Evolutionary conservation across 2,888 invertebrate species (phyloP).

Genomic region (Synanthedon myopaeformis): DNA sequence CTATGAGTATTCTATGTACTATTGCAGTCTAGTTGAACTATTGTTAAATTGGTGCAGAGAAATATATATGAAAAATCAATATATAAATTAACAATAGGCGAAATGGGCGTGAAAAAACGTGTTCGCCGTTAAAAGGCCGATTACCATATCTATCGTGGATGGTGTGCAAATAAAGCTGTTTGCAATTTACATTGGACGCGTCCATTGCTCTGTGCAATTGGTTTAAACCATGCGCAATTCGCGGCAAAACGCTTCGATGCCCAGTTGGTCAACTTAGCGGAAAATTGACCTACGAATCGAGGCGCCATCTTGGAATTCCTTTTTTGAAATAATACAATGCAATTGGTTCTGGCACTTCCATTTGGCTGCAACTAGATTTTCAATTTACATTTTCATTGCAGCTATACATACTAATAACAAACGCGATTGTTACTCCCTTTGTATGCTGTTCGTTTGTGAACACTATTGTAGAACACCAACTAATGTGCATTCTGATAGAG

Average conservation of each 20-base stretch:
- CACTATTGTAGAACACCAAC: no score
- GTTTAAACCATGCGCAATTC: conserved; percentile 2
- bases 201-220: conserved; percentile 4
- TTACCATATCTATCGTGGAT: conserved; percentile 1
- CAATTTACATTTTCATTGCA: no score
- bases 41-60: no score
- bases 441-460: no score
- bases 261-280: conserved; percentile 2
- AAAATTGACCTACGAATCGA: conserved; percentile 6
- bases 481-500: no score
- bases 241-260: conserved; percentile 1
- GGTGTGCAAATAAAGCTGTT: conserved; percentile 6
- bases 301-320: conserved; percentile 1
- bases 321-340: neutral
- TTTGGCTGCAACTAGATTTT: no score
- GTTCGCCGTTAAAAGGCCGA: neutral
- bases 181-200: conserved; percentile 7
- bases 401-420: no score
- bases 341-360: conserved; percentile 20
- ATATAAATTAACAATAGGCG: neutral
- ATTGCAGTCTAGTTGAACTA: no score
- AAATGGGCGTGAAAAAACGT: neutral
- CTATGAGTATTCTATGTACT: no score
- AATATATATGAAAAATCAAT: no score
- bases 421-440: no score